phyloP scores from a whole-genome alignment of 1,140 invertebrate species.

The Brachionus plicatilis region DNA sequence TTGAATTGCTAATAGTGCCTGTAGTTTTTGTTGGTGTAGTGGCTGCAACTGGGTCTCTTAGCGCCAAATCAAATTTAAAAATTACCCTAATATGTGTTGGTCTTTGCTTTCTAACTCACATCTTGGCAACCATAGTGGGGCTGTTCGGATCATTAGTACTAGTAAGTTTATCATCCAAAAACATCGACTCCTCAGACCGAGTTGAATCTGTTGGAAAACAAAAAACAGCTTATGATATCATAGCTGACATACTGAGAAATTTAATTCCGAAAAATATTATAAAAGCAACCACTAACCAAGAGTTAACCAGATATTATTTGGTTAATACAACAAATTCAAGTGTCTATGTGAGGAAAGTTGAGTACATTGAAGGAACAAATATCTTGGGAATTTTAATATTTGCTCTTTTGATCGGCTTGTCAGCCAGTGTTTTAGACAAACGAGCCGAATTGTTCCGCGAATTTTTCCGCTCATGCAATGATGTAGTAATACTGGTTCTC shows the following conservation, averaged over 20 bases:
- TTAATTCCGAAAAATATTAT: slow-evolving; percentile 39
- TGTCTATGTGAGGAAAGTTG: background rate
- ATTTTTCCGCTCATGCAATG: slow-evolving; percentile 30
- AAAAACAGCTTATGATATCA: slow-evolving; percentile 33
- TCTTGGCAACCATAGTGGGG: background rate
- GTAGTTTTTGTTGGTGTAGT: slow-evolving; percentile 39
- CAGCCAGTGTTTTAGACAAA: slow-evolving; percentile 30
- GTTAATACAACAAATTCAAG: background rate
- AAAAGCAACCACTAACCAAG: slow-evolving; percentile 36
- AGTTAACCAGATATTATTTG: background rate
- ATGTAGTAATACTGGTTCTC: slow-evolving; percentile 4
- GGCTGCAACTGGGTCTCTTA: slow-evolving; percentile 22
- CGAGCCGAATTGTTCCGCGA: slow-evolving; percentile 14
- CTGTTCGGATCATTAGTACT: slow-evolving; percentile 5
- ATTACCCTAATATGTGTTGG: slow-evolving; percentile 25
- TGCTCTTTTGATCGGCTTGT: slow-evolving; percentile 22
- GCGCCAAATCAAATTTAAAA: slow-evolving; percentile 29
- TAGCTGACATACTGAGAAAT: slow-evolving; percentile 21
- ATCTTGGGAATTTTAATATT: slow-evolving; percentile 33
- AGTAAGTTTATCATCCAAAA: background rate
- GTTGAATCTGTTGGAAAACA: background rate
- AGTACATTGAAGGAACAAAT: slow-evolving; percentile 34
- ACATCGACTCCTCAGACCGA: background rate
- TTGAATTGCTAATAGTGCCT: slow-evolving; percentile 22
- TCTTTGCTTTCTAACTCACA: slow-evolving; percentile 7